A percentile compares a stretch with the other conserved stretches of the same genome.
phyloP scores from a whole-genome alignment of 2,113 vertebrate genomes.

The Eonycteris spelaea region DNA sequence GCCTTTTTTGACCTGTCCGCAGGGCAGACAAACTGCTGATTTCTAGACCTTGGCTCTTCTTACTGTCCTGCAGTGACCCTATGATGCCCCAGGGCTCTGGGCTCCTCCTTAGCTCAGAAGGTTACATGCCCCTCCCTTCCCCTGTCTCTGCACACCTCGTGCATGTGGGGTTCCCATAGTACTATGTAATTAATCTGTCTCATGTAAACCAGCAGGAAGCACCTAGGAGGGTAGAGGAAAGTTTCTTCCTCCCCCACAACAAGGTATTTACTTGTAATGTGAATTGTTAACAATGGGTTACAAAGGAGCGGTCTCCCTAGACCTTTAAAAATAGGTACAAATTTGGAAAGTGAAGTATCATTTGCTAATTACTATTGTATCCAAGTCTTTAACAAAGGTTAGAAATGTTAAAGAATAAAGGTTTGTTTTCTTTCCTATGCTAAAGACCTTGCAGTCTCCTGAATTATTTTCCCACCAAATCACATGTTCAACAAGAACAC shows the following conservation, averaged over 20 bases:
- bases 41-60: background rate
- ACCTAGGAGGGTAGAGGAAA: background rate
- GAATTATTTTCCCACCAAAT: background rate
- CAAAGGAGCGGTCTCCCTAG: background rate
- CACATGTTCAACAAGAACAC: background rate
- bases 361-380: background rate
- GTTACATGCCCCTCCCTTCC: background rate
- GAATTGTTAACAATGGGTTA: background rate
- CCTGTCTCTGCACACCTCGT: background rate
- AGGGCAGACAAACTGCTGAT: background rate
- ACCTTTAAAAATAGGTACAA: background rate
- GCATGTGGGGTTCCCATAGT: background rate
- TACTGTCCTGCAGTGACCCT: background rate
- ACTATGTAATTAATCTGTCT: background rate
- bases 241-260: background rate
- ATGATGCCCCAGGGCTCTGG: background rate
- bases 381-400: background rate
- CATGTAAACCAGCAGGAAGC: too few relatives aligned
- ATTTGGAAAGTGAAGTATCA: background rate
- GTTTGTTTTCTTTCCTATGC: background rate
- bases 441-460: background rate
- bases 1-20: background rate
- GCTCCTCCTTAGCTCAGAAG: background rate
- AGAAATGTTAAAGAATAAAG: background rate
- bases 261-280: background rate